These are phyloP conservation scores for Epizoanthus illoricatus DNA, from an alignment of 92 coral and sea anemone species.

Conservation along the genomic window DNA sequence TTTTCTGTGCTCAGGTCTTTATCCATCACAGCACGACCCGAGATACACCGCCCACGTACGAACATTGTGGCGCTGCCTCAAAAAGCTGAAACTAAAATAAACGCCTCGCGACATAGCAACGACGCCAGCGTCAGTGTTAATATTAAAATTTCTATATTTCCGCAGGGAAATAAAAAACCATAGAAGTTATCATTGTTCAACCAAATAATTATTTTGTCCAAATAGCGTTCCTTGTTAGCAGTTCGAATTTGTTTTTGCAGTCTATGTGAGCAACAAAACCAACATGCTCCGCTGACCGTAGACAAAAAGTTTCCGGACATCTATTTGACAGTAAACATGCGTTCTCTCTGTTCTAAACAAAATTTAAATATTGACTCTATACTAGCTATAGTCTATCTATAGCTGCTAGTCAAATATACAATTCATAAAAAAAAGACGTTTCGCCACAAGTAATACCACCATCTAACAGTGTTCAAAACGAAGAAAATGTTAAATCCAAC, in stretches of 20 bases:
- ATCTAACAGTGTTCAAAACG: neutral
- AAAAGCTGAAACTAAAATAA: neutral
- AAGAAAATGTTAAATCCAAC: conserved; percentile 13
- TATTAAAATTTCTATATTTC: too few relatives aligned
- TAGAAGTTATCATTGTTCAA: too few relatives aligned
- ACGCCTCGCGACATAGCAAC: neutral
- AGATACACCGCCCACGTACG: neutral
- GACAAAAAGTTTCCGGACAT: neutral
- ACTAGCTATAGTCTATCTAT: too few relatives aligned
- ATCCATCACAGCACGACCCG: neutral
- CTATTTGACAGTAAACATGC: neutral
- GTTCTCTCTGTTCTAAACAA: neutral
- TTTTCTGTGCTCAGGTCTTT: neutral
- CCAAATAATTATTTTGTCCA: too few relatives aligned
- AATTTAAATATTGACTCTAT: neutral
- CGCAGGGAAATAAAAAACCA: too few relatives aligned
- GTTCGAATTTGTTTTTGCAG: neutral
- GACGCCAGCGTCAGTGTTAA: too few relatives aligned
- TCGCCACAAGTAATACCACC: neutral
- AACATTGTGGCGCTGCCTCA: neutral
- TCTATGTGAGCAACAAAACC: neutral
- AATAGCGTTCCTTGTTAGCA: too few relatives aligned
- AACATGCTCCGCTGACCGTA: neutral
- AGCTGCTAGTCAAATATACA: too few relatives aligned
- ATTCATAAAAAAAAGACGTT: neutral